These are phyloP conservation scores for Cistogaster globosa DNA, from an alignment of 2,888 invertebrate species.

Conservation along the genomic window DNA sequence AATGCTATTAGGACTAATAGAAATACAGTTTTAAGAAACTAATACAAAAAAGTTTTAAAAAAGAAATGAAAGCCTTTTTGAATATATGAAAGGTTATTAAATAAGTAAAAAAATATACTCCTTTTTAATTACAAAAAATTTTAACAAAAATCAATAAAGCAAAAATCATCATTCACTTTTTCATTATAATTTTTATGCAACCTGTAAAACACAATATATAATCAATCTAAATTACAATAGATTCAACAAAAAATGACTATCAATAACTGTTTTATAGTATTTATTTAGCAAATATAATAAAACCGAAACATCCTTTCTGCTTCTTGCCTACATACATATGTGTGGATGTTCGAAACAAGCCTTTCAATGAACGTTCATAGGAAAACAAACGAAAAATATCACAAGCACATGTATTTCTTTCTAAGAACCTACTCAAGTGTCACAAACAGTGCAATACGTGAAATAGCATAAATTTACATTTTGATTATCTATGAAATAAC, in stretches of 20 bases:
- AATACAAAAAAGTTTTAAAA: too few relatives aligned
- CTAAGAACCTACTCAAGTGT: slow-evolving; percentile 69
- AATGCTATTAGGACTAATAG: too few relatives aligned
- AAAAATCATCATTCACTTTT: too few relatives aligned
- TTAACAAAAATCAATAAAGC: too few relatives aligned
- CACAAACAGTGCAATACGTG: slow-evolving; percentile 72
- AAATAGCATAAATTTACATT: slow-evolving; percentile 71
- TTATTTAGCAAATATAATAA: slow-evolving; percentile 3
- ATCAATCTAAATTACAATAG: slow-evolving; percentile 40
- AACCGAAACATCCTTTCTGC: slow-evolving; percentile 35
- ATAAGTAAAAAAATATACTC: too few relatives aligned
- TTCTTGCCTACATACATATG: neutral
- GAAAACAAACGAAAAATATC: slow-evolving; percentile 24
- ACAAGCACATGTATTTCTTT: slow-evolving; percentile 53
- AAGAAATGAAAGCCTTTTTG: too few relatives aligned
- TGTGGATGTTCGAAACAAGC: neutral
- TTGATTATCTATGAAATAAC: slow-evolving; percentile 59
- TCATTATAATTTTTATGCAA: neutral
- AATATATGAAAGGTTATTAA: too few relatives aligned
- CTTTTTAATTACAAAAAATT: too few relatives aligned
- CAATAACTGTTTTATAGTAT: slow-evolving; percentile 10
- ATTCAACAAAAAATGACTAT: slow-evolving; percentile 3
- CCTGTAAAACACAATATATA: slow-evolving; percentile 33
- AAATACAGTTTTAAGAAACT: too few relatives aligned
- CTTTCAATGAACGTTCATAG: too few relatives aligned